A percentile compares a stretch with the other conserved stretches of the same genome.
Conservation (phyloP, 1,140 invertebrate genomes). For the Drosophila azteca region DNA sequence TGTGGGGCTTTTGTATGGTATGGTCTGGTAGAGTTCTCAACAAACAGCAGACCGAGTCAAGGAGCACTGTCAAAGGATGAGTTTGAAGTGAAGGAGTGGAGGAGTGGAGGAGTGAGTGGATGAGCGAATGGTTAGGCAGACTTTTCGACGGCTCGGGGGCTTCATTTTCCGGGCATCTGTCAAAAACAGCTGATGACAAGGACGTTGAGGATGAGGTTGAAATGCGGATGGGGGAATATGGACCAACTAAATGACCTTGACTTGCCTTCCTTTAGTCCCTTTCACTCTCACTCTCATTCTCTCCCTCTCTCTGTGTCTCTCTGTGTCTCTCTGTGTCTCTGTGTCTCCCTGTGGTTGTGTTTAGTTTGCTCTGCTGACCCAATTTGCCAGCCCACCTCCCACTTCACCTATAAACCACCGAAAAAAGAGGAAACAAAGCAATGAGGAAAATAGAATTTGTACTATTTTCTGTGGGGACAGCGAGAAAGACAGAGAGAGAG, state of each 20-base stretch:
- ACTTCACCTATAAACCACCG: slow-evolving; percentile 26
- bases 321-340: not conserved
- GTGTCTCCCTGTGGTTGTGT: not conserved
- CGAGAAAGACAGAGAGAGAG: not conserved
- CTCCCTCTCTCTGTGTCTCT: not conserved
- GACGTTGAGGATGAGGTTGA: not conserved
- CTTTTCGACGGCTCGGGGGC: slow-evolving; percentile 27
- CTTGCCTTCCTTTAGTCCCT: slow-evolving; percentile 10
- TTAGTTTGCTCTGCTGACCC: slow-evolving; percentile 37
- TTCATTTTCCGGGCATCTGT: slow-evolving; percentile 25
- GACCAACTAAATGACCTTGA: slow-evolving; percentile 47
- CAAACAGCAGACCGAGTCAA: no score
- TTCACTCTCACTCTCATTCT: slow-evolving; percentile 2
- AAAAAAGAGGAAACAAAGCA: slow-evolving; percentile 26
- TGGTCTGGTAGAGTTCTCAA: no score
- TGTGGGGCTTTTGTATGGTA: no score
- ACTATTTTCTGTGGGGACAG: slow-evolving; percentile 35
- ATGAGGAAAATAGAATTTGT: slow-evolving; percentile 46
- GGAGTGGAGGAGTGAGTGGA: no score
- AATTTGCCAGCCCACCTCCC: slow-evolving; percentile 35
- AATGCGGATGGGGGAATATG: not conserved
- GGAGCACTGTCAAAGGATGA: slow-evolving; percentile 28
- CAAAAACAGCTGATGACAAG: slow-evolving; percentile 50
- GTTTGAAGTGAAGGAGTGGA: slow-evolving; percentile 1
- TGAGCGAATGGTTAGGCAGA: slow-evolving; percentile 6